Conservation (phyloP, 2,797 vertebrate genomes). For the Labeo calbasu region DNA sequence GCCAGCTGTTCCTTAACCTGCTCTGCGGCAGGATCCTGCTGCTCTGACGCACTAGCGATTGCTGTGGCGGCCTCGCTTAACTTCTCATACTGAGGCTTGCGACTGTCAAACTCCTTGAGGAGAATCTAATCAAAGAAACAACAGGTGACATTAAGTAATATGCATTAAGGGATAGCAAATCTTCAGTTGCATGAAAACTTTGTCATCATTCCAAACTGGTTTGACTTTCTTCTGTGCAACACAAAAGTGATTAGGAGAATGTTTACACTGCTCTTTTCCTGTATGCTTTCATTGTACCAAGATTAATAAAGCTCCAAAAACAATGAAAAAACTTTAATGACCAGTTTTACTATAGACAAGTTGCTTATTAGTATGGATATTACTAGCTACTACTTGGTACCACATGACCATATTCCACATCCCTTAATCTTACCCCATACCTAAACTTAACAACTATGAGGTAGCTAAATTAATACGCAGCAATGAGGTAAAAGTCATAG, state of each 20-base stretch:
- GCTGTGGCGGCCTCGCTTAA: slow-evolving; percentile 82
- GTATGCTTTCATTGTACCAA: background rate
- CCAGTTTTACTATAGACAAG: background rate
- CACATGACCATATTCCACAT: background rate
- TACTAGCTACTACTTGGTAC: background rate
- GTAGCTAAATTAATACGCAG: background rate
- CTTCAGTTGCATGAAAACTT: background rate
- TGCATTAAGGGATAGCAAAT: background rate
- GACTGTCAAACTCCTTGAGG: slow-evolving; percentile 94
- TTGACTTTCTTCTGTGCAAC: background rate
- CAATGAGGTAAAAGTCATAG: background rate
- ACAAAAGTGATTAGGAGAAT: background rate
- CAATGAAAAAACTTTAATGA: background rate
- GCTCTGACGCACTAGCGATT: slow-evolving; percentile 83
- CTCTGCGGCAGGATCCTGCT: slow-evolving; percentile 80
- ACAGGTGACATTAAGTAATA: background rate
- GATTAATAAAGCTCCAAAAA: background rate
- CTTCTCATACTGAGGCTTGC: slow-evolving; percentile 90
- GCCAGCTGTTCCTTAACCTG: slow-evolving; percentile 83
- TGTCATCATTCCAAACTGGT: background rate
- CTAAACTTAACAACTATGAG: background rate
- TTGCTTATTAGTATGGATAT: background rate
- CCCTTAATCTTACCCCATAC: background rate
- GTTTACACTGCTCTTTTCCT: background rate
- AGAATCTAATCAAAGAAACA: slow-evolving; percentile 83